phyloP scores from a whole-genome alignment of 2,888 invertebrate species.

The Hydrotaea diabolus region DNA sequence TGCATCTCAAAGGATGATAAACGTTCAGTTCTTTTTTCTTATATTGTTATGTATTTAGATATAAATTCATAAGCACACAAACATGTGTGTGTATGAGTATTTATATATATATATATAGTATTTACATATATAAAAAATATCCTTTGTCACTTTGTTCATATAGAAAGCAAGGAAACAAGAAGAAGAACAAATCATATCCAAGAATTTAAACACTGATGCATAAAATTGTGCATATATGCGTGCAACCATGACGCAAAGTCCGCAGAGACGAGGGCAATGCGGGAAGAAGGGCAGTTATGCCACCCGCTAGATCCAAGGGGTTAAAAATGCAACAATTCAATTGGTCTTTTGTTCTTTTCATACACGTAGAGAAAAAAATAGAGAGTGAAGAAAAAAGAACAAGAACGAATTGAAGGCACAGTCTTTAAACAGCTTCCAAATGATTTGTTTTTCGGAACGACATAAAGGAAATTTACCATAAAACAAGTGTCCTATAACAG shows the following conservation, averaged over 20 bases:
- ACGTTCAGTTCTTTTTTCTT: background rate
- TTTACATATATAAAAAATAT: background rate
- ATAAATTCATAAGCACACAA: background rate
- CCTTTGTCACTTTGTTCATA: slow-evolving; percentile 33
- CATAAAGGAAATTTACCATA: slow-evolving; percentile 38
- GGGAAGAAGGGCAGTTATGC: background rate
- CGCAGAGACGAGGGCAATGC: too few relatives aligned
- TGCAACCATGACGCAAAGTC: slow-evolving; percentile 21
- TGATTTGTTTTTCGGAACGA: slow-evolving; percentile 60
- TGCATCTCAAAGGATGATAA: slow-evolving; percentile 12
- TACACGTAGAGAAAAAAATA: background rate
- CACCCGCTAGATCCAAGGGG: background rate
- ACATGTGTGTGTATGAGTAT: background rate
- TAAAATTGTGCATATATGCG: slow-evolving; percentile 67
- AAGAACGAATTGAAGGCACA: background rate
- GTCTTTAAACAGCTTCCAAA: slow-evolving; percentile 62
- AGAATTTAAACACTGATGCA: slow-evolving; percentile 29
- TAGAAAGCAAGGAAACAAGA: background rate
- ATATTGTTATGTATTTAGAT: background rate
- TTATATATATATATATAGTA: background rate
- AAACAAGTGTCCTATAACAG: slow-evolving; percentile 60
- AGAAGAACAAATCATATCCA: slow-evolving; percentile 18
- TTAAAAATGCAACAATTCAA: slow-evolving; percentile 34
- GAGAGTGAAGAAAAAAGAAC: slow-evolving; percentile 8
- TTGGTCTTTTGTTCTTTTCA: slow-evolving; percentile 29